Evolutionary conservation across 2,113 vertebrate genomes (phyloP).

Genomic region (Romanogobio albipinnatus): DNA sequence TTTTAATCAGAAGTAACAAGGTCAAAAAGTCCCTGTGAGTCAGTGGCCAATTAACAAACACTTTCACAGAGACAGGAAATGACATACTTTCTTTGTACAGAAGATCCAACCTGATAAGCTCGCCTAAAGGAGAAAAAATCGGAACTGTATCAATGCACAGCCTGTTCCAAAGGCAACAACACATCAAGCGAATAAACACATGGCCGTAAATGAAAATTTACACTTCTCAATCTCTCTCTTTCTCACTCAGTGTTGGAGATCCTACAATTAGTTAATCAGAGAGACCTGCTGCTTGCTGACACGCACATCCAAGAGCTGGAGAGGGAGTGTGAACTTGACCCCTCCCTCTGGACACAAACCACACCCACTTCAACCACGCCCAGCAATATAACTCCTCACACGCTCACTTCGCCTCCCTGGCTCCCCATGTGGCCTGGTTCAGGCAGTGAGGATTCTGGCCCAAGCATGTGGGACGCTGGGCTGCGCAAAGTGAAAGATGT

Average conservation of each 20-base stretch:
- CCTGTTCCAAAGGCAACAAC: conserved; percentile 49
- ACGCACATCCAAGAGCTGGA: conserved; percentile 89
- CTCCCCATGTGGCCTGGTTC: conserved; percentile 59
- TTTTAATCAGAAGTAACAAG: conserved; percentile 55
- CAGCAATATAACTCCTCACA: conserved; percentile 47
- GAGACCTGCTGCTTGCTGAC: conserved; percentile 84
- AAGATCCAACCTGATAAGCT: conserved; percentile 59
- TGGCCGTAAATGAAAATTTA: not conserved
- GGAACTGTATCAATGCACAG: not conserved
- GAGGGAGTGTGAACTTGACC: conserved; percentile 79
- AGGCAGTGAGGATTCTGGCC: conserved; percentile 58
- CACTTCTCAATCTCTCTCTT: conserved; percentile 10
- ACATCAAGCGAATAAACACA: not conserved
- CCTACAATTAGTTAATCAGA: conserved; percentile 84
- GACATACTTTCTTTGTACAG: conserved; percentile 57
- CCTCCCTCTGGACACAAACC: conserved; percentile 59
- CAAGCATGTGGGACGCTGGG: conserved; percentile 68
- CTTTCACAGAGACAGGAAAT: conserved; percentile 68
- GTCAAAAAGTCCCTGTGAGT: conserved; percentile 60
- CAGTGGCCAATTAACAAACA: conserved; percentile 62
- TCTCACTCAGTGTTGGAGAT: conserved; percentile 83
- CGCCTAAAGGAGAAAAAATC: conserved; percentile 6
- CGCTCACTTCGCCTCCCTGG: conserved; percentile 42
- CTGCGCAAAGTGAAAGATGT: conserved; percentile 85
- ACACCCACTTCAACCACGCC: conserved; percentile 53